Conservation (phyloP, 92 coral and sea anemone species). For the Galaxea fascicularis region DNA sequence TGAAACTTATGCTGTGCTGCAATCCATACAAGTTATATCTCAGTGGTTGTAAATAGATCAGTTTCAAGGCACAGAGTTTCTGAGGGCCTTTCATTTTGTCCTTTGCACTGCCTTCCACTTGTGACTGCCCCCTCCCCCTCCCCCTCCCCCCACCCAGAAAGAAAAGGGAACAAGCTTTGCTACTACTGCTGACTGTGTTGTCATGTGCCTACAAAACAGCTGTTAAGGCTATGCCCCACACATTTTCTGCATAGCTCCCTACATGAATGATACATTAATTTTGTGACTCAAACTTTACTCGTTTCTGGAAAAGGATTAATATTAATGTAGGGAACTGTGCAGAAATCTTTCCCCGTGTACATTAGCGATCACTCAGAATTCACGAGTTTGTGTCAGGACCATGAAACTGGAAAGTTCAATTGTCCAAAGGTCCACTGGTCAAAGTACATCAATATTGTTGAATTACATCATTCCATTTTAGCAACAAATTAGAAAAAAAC, state of each 20-base stretch:
- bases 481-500: background rate
- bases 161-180: no score
- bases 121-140: background rate
- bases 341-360: no score
- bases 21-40: no score
- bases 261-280: no score
- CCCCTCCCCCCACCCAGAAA: background rate
- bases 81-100: background rate
- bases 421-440: background rate
- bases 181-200: no score
- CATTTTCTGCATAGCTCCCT: no score
- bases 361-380: background rate
- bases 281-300: no score
- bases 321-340: no score
- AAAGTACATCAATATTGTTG: conserved; percentile 12
- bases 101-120: background rate
- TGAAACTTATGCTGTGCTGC: background rate
- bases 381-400: background rate
- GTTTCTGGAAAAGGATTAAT: no score
- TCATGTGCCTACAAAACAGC: no score
- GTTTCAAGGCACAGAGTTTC: background rate
- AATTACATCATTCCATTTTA: background rate
- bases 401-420: background rate
- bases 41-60: no score
- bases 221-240: no score